Conservation (phyloP, 1,140 invertebrate species). For the Aphaenogaster rudis region DNA sequence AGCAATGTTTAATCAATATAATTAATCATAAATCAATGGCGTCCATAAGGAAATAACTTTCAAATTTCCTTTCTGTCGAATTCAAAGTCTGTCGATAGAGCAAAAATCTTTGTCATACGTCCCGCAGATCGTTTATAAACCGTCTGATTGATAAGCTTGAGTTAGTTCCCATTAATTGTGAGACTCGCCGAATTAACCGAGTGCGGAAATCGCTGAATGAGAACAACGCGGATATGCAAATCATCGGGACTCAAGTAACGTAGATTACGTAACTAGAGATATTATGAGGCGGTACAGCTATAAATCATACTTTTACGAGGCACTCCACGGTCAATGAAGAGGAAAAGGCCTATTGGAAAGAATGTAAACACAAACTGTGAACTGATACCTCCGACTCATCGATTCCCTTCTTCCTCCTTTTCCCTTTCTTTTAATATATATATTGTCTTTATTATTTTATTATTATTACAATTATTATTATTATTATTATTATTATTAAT, state of each 20-base stretch:
- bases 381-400: conserved; percentile 59
- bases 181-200: not conserved
- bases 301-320: conserved; percentile 84
- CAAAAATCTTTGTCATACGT: not conserved
- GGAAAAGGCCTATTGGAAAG: conserved; percentile 67
- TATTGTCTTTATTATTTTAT: not conserved
- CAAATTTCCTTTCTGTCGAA: not conserved
- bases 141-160: not conserved
- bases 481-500: not conserved
- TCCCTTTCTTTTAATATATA: not conserved
- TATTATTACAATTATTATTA: not conserved
- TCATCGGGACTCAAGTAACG: not conserved
- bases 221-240: not conserved
- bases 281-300: conserved; percentile 73
- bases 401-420: not conserved
- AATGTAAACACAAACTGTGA: conserved; percentile 76
- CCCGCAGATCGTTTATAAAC: conserved; percentile 7
- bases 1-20: not conserved
- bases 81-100: not conserved
- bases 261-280: conserved; percentile 62
- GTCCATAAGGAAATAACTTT: not conserved
- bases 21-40: not conserved
- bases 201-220: not conserved
- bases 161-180: not conserved
- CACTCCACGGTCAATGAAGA: conserved; percentile 77